Base-by-base conservation (phyloP, 1,140 invertebrate genomes). In the Drosophila parabipectinata region DNA sequence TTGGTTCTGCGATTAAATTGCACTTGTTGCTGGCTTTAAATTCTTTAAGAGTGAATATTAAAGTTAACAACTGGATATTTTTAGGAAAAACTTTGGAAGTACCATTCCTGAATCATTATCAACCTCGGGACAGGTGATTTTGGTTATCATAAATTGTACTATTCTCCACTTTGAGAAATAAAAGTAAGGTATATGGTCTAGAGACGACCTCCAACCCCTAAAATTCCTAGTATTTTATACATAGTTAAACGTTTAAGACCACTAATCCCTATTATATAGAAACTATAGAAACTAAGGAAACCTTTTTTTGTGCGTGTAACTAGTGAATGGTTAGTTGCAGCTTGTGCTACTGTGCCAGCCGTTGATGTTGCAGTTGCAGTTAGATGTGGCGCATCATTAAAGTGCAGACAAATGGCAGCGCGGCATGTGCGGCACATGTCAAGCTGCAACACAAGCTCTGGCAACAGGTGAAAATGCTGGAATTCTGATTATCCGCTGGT, bases 341-440 rank as follows among this genome's bases (percentile, higher is more conserved):
- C 71, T 77, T 72, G 58, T 75, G 75, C 75, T 64, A 52, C 47
- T 64, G 72, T 45, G 45, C 58, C 62, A 21, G 50, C 26, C 47
- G 52, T 14, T 58, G 67, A 18, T 50, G 77, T 52, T 55, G 54
- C 44, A 56, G 63, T 79, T 79, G 56, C 55, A 62, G 64, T 67
- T 68, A 56, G 73, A 60, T 75, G 72, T 75, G 79, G 81, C 73
- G 83, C 84, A 87, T 88, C 83, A 87, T 87, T 87, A 87, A 87
- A 87, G 83, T 87, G 83, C 83, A 87, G 83, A 87, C 83, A 87
- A 87, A 87, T 88, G 83, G 83, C 83, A 83, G 75, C 77, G 84
- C 83, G 83, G 83, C 84, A 88, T 88, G 83, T 88, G 83, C 83
- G 83, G 83, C 83, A 88, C 84, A 89, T 88, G 83, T 89, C 83